Base-by-base conservation (phyloP, 2,888 invertebrate genomes). In the Pandemis cinnamomeana region DNA sequence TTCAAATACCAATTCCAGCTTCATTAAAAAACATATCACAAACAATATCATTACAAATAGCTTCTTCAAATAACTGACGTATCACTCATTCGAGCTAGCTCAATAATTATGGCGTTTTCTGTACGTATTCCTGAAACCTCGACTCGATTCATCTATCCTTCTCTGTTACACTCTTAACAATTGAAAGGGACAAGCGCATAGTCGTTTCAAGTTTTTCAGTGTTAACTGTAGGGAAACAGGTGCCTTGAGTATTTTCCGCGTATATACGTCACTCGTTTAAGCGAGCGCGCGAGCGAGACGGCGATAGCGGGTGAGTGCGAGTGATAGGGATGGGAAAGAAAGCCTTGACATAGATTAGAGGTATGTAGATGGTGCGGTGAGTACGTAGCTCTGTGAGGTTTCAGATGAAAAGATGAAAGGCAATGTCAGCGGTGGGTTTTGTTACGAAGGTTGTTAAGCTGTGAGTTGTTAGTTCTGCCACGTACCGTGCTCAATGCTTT, bases 161-260 rank as follows among this genome's bases (percentile, higher is more conserved):
- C 69, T 27, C 58, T 73, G 36, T 69, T 20, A 64, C 48, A 41
- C 63, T 55, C 46, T 15, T 41, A 55, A 27, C 41, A 60, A 41
- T 63, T 41, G 69, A 73, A 69, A 73, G 64, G 48, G 72, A 72
- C 67, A 53, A 53, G n/a, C 63, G 41, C 7, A 63, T 42, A 44
- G 41, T 58, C 5, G 64, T 60, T 36, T 70, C 46, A 66, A 70
- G 60, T 60, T 67, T 71, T 42, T 41, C 66, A 60, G 46, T 46
- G 27, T 64, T 44, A 74, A 78, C 70, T 79, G 75, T 78, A 77
- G 68, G 79, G 77, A 78, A 84, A 84, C 68, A 68, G 73, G 73
- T 70, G 81, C 86, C 86, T 85, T 84, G 83, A 83, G 80, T 81
- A 79, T 88, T 87, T 86, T 86, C 86, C 85, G 84, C 83, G 83